Evolutionary conservation across 2,888 invertebrate species (phyloP).

Genomic region (Caenorhabditis sp.): DNA sequence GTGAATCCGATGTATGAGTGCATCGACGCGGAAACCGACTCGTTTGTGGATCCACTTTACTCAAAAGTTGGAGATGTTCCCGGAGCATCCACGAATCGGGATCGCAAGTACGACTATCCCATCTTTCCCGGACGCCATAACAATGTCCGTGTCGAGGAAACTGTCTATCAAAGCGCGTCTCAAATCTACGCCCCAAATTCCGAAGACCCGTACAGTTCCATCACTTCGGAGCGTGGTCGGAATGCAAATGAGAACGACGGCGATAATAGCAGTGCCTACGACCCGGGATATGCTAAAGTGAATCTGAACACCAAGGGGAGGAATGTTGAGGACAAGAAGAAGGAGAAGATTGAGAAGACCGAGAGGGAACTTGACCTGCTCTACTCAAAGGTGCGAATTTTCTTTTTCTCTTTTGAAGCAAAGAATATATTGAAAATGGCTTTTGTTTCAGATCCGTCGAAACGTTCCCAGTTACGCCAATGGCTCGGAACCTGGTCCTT

Average conservation of each 20-base stretch:
- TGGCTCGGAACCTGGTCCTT: slow-evolving; percentile 51
- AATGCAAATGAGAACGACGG: slow-evolving; percentile 62
- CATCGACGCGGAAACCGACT: slow-evolving; percentile 78
- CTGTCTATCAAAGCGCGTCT: slow-evolving; percentile 79
- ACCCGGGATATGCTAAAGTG: slow-evolving; percentile 79
- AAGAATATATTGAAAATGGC: not conserved
- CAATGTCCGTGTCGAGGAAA: slow-evolving; percentile 52
- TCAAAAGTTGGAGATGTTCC: slow-evolving; percentile 73
- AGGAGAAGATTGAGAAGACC: slow-evolving; percentile 62
- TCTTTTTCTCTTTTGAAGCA: too few relatives aligned
- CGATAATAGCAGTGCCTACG: slow-evolving; percentile 74
- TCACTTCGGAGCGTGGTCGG: slow-evolving; percentile 73
- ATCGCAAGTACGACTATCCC: slow-evolving; percentile 76
- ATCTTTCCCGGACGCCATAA: slow-evolving; percentile 68
- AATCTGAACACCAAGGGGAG: slow-evolving; percentile 37
- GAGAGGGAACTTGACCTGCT: slow-evolving; percentile 75
- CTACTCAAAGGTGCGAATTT: slow-evolving; percentile 67
- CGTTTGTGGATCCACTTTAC: slow-evolving; percentile 77
- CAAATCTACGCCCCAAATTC: slow-evolving; percentile 78
- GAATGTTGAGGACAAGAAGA: slow-evolving; percentile 27
- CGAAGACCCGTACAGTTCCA: slow-evolving; percentile 81
- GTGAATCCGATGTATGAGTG: slow-evolving; percentile 78
- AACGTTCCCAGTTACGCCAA: slow-evolving; percentile 38
- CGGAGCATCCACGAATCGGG: slow-evolving; percentile 43
- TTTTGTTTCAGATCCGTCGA: slow-evolving; percentile 46